Percentiles rank a stretch among this genome's conserved stretches.
Conservation (phyloP, 2,113 vertebrate species). For the Phrynosoma blainvillii region DNA sequence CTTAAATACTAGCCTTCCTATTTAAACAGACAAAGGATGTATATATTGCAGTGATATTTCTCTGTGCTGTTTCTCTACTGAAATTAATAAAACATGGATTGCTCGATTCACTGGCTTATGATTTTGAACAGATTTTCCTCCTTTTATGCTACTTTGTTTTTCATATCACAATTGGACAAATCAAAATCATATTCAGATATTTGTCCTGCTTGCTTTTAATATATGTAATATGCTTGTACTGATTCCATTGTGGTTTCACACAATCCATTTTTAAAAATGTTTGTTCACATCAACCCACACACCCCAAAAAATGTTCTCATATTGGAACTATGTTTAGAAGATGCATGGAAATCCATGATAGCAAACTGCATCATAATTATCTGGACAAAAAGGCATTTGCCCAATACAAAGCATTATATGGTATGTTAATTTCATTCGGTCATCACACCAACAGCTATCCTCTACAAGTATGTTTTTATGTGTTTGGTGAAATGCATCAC, state of each 20-base stretch:
- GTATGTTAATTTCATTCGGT: no score
- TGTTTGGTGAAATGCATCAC: neutral
- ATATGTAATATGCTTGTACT: neutral
- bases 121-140: neutral
- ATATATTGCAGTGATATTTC: neutral
- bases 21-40: constrained; percentile 30
- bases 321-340: no score
- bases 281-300: no score
- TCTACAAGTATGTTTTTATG: neutral
- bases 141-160: neutral
- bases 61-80: neutral
- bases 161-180: neutral
- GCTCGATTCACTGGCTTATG: neutral
- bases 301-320: no score
- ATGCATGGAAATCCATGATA: no score
- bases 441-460: no score
- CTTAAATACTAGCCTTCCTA: neutral
- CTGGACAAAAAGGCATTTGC: no score
- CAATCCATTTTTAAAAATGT: neutral
- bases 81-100: neutral
- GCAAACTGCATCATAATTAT: no score
- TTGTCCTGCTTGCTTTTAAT: neutral
- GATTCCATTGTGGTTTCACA: neutral
- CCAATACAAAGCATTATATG: no score
- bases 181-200: neutral